Evolutionary conservation across 2,888 invertebrate genomes (phyloP), one percentile per base, ranked within the genome.

Genomic region (Crematogaster levior): DNA sequence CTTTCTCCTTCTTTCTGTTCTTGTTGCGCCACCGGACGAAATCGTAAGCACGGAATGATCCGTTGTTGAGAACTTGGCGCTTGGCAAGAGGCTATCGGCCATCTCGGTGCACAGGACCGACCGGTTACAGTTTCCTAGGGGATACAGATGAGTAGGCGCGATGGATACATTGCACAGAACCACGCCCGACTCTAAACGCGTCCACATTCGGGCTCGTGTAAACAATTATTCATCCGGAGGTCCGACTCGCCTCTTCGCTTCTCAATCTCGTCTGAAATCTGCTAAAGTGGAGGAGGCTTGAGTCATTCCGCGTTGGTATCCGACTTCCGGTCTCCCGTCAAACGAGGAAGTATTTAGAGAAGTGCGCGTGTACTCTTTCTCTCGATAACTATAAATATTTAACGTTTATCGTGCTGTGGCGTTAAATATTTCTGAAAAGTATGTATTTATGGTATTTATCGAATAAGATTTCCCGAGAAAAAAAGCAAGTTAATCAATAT

Each of bases 171-270:
- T 88, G 85, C 81, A 40, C 90, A 90, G 90, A 89, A 86, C n/a
- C 87, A 83, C 84, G 80, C 18, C 81, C 84, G 88, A 74, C 85
- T 74, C 81, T 88, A 89, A 88, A 89, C 88, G 82, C 63, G 75
- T 66, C 77, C 85, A 84, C 75, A 48, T 81, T 60, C 70, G 63
- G 40, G 74, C 82, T 88, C 85, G 87, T 87, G 87, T 90, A 90
- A 90, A 90, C 89, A 88, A 90, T 90, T 89, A 90, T 84, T 90
- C 89, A 89, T 86, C 84, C 85, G 65, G 75, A 61, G 70, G 73
- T 83, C 75, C 84, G 88, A 86, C 86, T 89, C 77, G 83, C 51
- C 27, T 40, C 81, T 83, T 84, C 82, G 66, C 84, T 86, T 89
- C 87, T 86, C 86, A 82, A 87, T 89, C 85, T n/a, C 82, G 75